Evolutionary conservation across 2,888 invertebrate species (phyloP), one percentile per base, ranked within the genome.

Genomic region (Lasius platythorax): DNA sequence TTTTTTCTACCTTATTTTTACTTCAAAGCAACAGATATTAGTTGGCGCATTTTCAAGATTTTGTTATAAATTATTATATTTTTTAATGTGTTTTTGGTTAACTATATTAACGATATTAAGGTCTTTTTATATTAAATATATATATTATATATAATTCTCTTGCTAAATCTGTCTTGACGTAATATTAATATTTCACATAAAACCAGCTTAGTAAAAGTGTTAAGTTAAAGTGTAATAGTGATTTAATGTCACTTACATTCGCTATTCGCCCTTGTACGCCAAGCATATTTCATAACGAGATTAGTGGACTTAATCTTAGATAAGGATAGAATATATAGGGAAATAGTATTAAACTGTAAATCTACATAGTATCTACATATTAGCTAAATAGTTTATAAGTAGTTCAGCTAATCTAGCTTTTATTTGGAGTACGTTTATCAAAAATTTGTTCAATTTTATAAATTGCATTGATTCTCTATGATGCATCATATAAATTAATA

Each of bases 181-280:
- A 61, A 61, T 74, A 46, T 81, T 74, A 74, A 74, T 79, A 73
- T 81, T 61, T 46, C 18, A 74, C 56, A 50, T 68, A 11, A 28
- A 81, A 61, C 18, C 18, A 28, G 33, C 74, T 61, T 72, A 61
- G 46, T 28, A 33, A 66, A 53, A 53, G n/a, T 53, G 6, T n/a
- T n/a, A 50, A 53, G 30, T 67, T 78, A 40, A 33, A 23, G 23
- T 37, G 30, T 61, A 73, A 74, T 46, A 61, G 33, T 61, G 79
- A 81, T 81, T 81, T 81, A 81, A 74, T 61, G 61, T 81, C 79
- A 81, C 79, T 81, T 81, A 81, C 58, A 79, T 79, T 74, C 73
- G 73, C 73, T 58, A 28, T 58, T 79, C 74, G 73, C 79, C 37
- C 79, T 61, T 73, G 73, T 23, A 74, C 37, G 58, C 46, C 28